Base-by-base conservation (phyloP, 2,797 vertebrate species). In the Mus caroli region DNA sequence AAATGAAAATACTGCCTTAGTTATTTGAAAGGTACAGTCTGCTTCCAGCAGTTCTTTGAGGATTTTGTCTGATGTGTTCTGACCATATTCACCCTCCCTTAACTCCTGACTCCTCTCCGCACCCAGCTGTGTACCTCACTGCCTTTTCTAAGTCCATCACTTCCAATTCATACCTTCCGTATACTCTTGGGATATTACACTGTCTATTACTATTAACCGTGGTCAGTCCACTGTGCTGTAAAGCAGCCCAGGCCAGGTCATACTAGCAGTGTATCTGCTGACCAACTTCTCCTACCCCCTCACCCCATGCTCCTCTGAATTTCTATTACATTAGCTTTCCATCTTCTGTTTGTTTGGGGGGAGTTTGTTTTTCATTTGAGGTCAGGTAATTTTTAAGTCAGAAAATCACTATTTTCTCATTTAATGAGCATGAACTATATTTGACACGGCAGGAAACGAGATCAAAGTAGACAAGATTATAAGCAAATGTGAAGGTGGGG, bases 301-400 rank as follows among this genome's bases (percentile, higher is more conserved):
- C 17, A 37, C 6, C 20, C 69, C 28, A 22, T 11, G 46, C 19
- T 62, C 10, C 54, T 62, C 40, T 34, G 52, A 26, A 31, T 7
- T 37, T 69, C 73, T 24, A 6, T 78, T 62, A 58, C 13, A 50
- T 78, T 43, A 69, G 4, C 69, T 67, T 50, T 50, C 76, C 37
- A 10, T 28, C 12, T 15, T 40, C 12, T 69, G 1, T 52, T 28
- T 76, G 73, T 43, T 76, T 43, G 73, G 4, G 22, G 22, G 12
- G 73, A 14, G 77, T 83, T 60, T 83, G 26, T 31, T 67, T 80
- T 75, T 69, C 31, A 19, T 15, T 24, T 62, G n/a, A 73, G 64
- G 73, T 43, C 82, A 54, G 75, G 26, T 80, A 73, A 78, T 85
- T 56, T 91, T 77, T 26, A 94, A 94, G 56, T 92, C 50, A 85